Evolutionary conservation across 2,888 invertebrate genomes (phyloP), one percentile per base, ranked within the genome.

Genomic region (Thelaira solivaga): DNA sequence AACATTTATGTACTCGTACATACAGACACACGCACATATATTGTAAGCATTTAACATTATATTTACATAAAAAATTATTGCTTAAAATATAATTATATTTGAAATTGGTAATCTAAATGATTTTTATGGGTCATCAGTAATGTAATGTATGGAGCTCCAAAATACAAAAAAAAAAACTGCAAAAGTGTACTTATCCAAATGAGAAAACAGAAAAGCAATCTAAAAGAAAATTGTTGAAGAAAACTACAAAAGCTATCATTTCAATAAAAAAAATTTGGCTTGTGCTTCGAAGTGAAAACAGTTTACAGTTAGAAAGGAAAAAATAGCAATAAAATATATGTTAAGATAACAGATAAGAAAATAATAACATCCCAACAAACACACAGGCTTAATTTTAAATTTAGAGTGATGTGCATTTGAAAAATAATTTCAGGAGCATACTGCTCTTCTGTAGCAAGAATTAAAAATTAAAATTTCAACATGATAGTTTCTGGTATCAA

Each of bases 241-340:
- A 62, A 41, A 53, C 16, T 13, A 62, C 53, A 36, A 64, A 55
- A 59, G 41, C 20, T 7, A 31, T 53, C 6, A 29, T 67, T 61
- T 39, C 8, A 26, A 47, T n/a, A 65, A 59, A 64, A 65, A 61
- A 41, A 67, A 18, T 51, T 61, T 68, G 29, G 22, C 61, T 62
- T 75, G 74, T 68, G 74, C 69, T 74, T 13, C 65, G 71, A 80
- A 75, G 79, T 80, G 79, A 80, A 80, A 80, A 80, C 51, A 75
- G 59, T 80, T 80, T 80, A 80, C 79, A 80, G 79, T 80, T 80
- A 80, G 74, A 77, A 67, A 55, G 62, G 68, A 67, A 45, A 55
- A 75, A 61, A 62, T 18, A 24, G 24, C 53, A 61, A 67, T 49
- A 26, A 61, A 76, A 65, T n/a, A 64, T 57, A 36, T 57, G 51